A percentile compares a stretch with the other conserved stretches of the same genome.
phyloP scores from a whole-genome alignment of 2,797 vertebrate species.

The Sardinella longiceps region DNA sequence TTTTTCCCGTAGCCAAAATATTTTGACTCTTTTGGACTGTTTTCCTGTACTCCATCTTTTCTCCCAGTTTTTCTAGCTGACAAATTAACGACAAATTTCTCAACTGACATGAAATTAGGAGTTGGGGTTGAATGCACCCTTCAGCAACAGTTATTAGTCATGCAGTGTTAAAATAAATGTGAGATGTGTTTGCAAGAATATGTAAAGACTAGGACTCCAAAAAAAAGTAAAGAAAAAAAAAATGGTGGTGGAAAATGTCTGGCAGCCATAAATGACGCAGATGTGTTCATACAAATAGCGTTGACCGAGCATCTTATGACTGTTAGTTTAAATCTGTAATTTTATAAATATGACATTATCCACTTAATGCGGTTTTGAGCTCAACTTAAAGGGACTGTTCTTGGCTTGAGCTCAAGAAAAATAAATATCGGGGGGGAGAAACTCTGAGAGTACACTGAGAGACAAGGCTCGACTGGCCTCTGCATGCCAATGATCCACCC shows the following conservation, averaged over 20 bases:
- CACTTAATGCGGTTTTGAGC: constrained; percentile 29
- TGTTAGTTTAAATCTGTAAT: constrained; percentile 34
- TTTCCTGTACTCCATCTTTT: background rate
- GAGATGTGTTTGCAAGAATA: background rate
- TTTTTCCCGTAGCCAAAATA: background rate
- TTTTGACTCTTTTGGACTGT: background rate
- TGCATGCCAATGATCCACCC: background rate
- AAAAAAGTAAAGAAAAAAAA: background rate
- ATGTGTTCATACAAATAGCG: background rate
- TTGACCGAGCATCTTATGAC: constrained; percentile 4
- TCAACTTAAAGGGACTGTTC: constrained; percentile 5
- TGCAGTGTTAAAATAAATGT: constrained; percentile 15
- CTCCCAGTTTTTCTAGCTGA: background rate
- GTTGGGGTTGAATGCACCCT: background rate
- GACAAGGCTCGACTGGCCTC: constrained; percentile 13
- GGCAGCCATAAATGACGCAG: background rate
- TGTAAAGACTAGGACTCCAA: background rate
- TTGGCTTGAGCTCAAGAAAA: constrained; percentile 17
- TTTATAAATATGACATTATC: constrained; percentile 36
- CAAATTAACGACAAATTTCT: background rate
- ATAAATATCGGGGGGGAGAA: constrained; percentile 13
- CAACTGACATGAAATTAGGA: background rate
- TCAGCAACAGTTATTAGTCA: background rate
- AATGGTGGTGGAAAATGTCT: background rate
- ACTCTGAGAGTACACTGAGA: constrained; percentile 25